Percentiles rank a stretch among this genome's conserved stretches.
Conservation (phyloP, 2,888 invertebrate genomes). For the Xylocampa areola region DNA sequence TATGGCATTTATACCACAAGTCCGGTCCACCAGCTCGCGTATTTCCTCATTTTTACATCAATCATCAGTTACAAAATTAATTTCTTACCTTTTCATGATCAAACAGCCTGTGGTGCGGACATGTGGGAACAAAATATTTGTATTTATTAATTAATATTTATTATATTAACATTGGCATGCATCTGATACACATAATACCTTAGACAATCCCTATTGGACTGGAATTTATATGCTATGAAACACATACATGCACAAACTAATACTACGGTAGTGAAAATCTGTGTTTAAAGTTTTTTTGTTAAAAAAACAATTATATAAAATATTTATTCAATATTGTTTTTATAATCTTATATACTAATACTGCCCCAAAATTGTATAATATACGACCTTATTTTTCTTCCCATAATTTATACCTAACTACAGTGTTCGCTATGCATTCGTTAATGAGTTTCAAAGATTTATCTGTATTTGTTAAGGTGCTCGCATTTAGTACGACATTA, state of each 20-base stretch:
- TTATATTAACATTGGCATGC: constrained; percentile 30
- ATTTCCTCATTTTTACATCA: constrained; percentile 22
- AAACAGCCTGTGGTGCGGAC: constrained; percentile 53
- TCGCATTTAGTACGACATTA: too few species aligned
- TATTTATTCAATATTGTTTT: too few species aligned
- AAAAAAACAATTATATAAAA: too few species aligned
- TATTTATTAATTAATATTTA: constrained; percentile 34
- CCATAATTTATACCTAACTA: too few species aligned
- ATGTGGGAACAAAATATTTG: constrained; percentile 55
- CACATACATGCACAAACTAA: constrained; percentile 25
- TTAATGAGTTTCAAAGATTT: too few species aligned
- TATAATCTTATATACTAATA: too few species aligned
- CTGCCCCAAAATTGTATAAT: too few species aligned
- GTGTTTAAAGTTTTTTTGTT: too few species aligned
- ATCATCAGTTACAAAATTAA: constrained; percentile 28
- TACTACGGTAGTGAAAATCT: too few species aligned
- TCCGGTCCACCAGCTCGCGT: constrained; percentile 31
- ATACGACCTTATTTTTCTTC: too few species aligned
- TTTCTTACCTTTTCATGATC: constrained; percentile 58
- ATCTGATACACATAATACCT: constrained; percentile 7
- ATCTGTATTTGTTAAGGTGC: too few species aligned
- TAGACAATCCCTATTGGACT: neutral
- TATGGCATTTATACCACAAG: constrained; percentile 27
- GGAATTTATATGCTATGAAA: constrained; percentile 10
- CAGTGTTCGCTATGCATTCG: too few species aligned